Conservation (phyloP, 2,797 vertebrate species). For the Aselliscus stoliczkanus region DNA sequence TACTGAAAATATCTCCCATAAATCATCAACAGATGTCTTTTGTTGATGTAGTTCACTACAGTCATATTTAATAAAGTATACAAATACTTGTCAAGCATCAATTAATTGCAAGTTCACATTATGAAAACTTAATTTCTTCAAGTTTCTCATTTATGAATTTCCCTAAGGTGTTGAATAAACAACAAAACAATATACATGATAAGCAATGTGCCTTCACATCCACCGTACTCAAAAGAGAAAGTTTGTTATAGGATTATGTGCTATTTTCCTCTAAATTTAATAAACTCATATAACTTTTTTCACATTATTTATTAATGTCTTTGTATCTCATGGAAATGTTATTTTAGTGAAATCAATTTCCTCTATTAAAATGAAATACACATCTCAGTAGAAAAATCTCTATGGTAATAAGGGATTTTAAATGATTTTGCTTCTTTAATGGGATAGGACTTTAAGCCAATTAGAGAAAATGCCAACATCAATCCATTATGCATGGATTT, state of each 20-base stretch:
- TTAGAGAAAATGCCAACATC: slow-evolving; percentile 35
- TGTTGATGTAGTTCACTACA: slow-evolving; percentile 37
- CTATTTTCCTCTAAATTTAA: not conserved
- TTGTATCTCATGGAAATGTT: not conserved
- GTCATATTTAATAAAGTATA: slow-evolving; percentile 14
- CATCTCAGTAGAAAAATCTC: not conserved
- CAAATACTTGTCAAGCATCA: slow-evolving; percentile 54
- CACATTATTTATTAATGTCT: not conserved
- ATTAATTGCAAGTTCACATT: slow-evolving; percentile 46
- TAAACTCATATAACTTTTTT: not conserved
- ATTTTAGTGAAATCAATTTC: slow-evolving; percentile 12
- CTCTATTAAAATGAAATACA: not conserved
- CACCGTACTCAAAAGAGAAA: not conserved
- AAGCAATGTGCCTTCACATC: not conserved
- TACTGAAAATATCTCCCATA: slow-evolving; percentile 57
- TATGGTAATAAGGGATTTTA: not conserved
- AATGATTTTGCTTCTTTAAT: slow-evolving; percentile 33
- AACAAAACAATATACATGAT: not conserved
- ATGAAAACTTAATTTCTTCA: slow-evolving; percentile 16
- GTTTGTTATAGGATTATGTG: not conserved
- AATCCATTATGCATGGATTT: slow-evolving; percentile 55
- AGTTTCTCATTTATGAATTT: slow-evolving; percentile 34
- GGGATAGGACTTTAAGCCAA: slow-evolving; percentile 1
- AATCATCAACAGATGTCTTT: slow-evolving; percentile 33
- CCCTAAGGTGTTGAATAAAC: not conserved